Evolutionary conservation across 2,113 vertebrate genomes (phyloP).

Genomic region (Calcarius ornatus): DNA sequence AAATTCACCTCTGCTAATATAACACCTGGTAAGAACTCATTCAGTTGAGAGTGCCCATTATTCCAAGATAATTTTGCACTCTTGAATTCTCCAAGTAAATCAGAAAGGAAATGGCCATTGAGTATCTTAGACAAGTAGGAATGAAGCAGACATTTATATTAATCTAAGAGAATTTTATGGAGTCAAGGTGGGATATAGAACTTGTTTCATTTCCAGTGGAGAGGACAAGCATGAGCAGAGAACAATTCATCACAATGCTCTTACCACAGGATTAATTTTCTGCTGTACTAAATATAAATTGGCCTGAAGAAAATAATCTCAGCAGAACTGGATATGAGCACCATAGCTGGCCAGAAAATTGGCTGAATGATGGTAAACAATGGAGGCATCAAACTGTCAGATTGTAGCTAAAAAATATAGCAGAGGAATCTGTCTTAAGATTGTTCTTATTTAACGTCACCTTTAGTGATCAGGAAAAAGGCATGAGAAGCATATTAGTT

Average conservation of each 20-base stretch:
- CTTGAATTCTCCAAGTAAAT: neutral
- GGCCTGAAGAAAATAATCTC: neutral
- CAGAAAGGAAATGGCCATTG: neutral
- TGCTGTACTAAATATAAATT: slow-evolving; percentile 44
- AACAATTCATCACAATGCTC: slow-evolving; percentile 34
- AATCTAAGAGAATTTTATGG: slow-evolving; percentile 5
- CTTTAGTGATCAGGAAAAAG: slow-evolving; percentile 51
- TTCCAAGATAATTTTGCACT: neutral
- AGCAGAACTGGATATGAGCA: slow-evolving; percentile 50
- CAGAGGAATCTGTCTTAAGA: slow-evolving; percentile 49
- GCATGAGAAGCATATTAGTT: slow-evolving; percentile 45
- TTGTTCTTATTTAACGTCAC: slow-evolving; percentile 62
- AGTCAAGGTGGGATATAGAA: neutral
- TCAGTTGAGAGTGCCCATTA: neutral
- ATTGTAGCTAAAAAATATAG: slow-evolving; percentile 43
- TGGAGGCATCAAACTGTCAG: slow-evolving; percentile 48
- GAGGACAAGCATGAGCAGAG: neutral
- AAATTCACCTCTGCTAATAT: neutral
- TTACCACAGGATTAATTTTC: slow-evolving; percentile 47
- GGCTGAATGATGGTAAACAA: slow-evolving; percentile 61
- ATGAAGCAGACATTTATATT: slow-evolving; percentile 29
- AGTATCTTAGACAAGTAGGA: neutral
- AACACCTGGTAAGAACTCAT: neutral
- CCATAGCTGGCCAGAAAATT: slow-evolving; percentile 45
- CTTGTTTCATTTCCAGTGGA: neutral